Conservation (phyloP, 1,140 invertebrate genomes). For the Eufriesea mexicana region DNA sequence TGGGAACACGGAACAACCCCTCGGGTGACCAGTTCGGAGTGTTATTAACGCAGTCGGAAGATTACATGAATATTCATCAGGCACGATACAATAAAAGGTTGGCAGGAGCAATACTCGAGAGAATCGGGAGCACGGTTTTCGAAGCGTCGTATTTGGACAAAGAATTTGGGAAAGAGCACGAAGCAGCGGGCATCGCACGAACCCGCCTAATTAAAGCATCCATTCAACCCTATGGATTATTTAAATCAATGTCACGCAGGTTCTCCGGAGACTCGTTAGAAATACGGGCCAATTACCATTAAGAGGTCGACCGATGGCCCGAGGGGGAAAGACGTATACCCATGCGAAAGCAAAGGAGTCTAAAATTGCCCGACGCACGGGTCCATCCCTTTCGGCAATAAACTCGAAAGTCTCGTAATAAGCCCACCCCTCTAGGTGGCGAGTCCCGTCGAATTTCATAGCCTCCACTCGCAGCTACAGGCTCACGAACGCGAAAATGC, state of each 20-base stretch:
- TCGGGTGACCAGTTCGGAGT: background rate
- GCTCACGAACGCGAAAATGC: background rate
- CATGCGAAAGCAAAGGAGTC: conserved; percentile 57
- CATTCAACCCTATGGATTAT: conserved; percentile 66
- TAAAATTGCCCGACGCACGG: conserved; percentile 46
- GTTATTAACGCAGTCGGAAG: background rate
- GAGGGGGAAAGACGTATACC: conserved; percentile 26
- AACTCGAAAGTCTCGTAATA: conserved; percentile 69
- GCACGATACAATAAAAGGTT: conserved; percentile 37
- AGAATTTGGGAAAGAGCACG: conserved; percentile 29
- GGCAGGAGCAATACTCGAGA: conserved; percentile 1
- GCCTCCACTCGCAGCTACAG: background rate
- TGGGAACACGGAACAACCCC: background rate
- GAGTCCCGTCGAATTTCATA: conserved; percentile 22
- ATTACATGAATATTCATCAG: conserved; percentile 37
- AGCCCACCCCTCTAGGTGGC: conserved; percentile 41
- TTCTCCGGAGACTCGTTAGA: conserved; percentile 68
- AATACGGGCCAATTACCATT: conserved; percentile 69
- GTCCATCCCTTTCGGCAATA: conserved; percentile 61
- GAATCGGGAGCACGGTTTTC: background rate
- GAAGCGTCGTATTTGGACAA: conserved; percentile 18
- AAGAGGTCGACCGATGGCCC: conserved; percentile 54
- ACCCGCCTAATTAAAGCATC: conserved; percentile 62
- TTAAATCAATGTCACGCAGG: conserved; percentile 69
- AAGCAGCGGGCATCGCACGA: conserved; percentile 15